Evolutionary conservation across 2,797 vertebrate genomes (phyloP).

Genomic region (Loris lydekkerianus): DNA sequence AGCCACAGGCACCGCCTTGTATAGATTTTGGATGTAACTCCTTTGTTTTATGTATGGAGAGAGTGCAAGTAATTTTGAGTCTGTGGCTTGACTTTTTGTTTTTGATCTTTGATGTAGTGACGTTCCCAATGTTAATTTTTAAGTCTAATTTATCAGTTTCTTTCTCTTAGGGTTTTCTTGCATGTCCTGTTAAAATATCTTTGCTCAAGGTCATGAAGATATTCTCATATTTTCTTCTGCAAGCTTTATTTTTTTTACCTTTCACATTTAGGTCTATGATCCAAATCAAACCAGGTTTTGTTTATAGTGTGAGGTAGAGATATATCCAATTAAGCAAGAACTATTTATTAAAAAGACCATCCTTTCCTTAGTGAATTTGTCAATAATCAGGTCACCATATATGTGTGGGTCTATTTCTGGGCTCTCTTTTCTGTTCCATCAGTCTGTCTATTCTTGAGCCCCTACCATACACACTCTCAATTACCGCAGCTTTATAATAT

Average conservation of each 20-base stretch:
- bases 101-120: neutral
- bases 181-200: neutral
- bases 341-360: neutral
- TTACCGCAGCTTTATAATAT: neutral
- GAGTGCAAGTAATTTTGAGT: neutral
- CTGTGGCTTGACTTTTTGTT: neutral
- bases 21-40: neutral
- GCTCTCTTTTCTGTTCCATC: neutral
- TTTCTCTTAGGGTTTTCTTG: neutral
- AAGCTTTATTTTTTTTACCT: neutral
- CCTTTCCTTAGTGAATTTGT: neutral
- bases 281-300: conserved; percentile 1
- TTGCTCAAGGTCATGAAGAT: neutral
- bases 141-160: neutral
- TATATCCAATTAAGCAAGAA: neutral
- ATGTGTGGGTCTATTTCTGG: neutral
- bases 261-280: neutral
- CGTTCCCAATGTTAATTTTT: neutral
- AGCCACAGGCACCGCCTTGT: neutral
- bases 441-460: neutral
- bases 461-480: neutral
- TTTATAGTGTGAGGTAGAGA: neutral
- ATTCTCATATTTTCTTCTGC: neutral
- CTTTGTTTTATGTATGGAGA: neutral
- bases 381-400: neutral